Base-by-base conservation (phyloP, 2,888 invertebrate genomes). In the Metellina segmentata region DNA sequence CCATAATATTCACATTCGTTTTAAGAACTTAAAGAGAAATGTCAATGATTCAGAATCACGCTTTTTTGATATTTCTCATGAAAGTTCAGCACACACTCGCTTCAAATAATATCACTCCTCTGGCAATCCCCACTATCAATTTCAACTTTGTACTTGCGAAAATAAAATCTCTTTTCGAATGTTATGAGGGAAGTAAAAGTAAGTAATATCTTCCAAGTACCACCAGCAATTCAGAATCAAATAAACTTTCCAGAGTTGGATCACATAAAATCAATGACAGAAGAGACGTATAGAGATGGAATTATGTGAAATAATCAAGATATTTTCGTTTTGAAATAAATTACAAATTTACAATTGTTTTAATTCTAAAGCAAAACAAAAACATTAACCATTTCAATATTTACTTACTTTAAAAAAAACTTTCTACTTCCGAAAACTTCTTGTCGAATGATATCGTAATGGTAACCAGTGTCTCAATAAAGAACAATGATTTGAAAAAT, bases 291-390 rank as follows among this genome's bases (percentile, higher is more conserved):
- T 51, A n/a, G 77, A 77, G 51, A 51, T n/a, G 16, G 51, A 52
- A 77, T 51, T 1, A 34, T 51, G 8, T 2, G 34, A 34, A 79
- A 11, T 7, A 61, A 9, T 20, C 61, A 61, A 19, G 53, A 61
- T 61, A 61, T 20, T 79, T 79, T 20, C 20, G 52, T 53, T 61
- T 61, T 20, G 49, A 34, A 79, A 69, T 79, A 79, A 53, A 53
- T 79, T 53, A 79, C 61, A 79, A 53, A 79, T 1, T 34, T 34
- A 34, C 1, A 34, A 34, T n/a, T 34, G 34, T 34, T 34, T 34
- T 34, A 34, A 34, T 34, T 34, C 1, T 2, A 34, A 34, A 34
- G 1, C 34, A 34, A 34, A 34, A 34, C 1, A 34, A 34, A 34
- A 34, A 34, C 1, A 34, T 2, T 1, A 34, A 34, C 1, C 34